Evolutionary conservation across 2,797 vertebrate species (phyloP).

Genomic region (Tamandua tetradactyla): DNA sequence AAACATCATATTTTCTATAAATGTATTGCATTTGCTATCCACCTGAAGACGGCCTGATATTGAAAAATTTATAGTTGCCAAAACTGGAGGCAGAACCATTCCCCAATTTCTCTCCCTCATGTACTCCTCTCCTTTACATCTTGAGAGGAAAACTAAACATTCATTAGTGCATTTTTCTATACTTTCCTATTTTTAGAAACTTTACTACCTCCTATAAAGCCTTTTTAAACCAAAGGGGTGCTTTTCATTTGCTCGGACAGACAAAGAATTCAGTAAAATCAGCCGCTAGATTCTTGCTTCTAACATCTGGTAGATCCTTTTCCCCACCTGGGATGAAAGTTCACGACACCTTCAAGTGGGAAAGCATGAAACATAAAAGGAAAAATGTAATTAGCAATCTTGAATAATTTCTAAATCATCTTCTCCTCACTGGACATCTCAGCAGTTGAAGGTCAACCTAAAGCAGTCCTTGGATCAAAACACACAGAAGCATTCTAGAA

Average conservation of each 20-base stretch:
- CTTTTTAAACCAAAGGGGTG: neutral
- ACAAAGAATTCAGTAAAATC: constrained; percentile 39
- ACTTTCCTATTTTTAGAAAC: constrained; percentile 25
- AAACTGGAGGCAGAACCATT: constrained; percentile 11
- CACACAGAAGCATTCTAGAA: neutral
- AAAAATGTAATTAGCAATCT: constrained; percentile 22
- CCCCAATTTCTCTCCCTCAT: neutral
- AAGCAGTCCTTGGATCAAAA: neutral
- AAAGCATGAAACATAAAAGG: neutral
- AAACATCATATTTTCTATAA: constrained; percentile 19
- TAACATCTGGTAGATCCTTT: neutral
- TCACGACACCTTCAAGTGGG: neutral
- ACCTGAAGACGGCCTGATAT: constrained; percentile 34
- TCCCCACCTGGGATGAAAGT: neutral
- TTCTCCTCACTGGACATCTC: neutral
- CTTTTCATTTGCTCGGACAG: neutral
- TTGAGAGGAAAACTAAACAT: constrained; percentile 4
- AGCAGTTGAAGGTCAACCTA: neutral
- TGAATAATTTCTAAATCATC: constrained; percentile 14
- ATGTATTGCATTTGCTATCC: neutral
- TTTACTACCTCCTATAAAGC: neutral
- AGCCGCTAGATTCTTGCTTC: neutral
- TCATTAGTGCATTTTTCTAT: neutral
- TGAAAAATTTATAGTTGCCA: neutral
- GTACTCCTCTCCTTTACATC: neutral